Percentiles rank a stretch among this genome's conserved stretches.
Conservation (phyloP, 1,140 invertebrate genomes). For the Diachasma alloeum region DNA sequence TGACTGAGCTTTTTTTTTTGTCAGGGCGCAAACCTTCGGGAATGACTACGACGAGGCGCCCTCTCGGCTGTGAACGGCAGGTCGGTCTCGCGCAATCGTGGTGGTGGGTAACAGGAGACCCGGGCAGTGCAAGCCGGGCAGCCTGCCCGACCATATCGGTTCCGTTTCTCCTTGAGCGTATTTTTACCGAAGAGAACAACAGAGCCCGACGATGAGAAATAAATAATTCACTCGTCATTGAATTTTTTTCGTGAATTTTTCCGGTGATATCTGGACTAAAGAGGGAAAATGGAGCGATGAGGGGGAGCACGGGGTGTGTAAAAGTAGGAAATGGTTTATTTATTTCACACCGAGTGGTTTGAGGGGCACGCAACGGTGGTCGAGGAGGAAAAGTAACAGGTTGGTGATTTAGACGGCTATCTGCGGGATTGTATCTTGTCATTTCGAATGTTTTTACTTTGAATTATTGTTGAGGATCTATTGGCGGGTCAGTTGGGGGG, state of each 20-base stretch:
- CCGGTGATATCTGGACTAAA: neutral
- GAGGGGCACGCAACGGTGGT: constrained; percentile 8
- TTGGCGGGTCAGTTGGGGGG: neutral
- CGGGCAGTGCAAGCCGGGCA: constrained; percentile 65
- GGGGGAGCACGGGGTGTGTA: neutral
- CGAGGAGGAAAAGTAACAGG: constrained; percentile 58
- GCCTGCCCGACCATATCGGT: constrained; percentile 58
- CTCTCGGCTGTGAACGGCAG: neutral
- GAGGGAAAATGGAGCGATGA: neutral
- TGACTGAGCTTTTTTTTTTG: neutral
- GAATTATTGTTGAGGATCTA: neutral
- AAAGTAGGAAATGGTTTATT: neutral
- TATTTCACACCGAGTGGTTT: neutral
- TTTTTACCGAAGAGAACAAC: neutral
- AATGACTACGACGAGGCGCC: constrained; percentile 4
- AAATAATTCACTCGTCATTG: neutral
- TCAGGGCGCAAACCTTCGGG: constrained; percentile 5
- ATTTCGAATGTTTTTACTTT: neutral
- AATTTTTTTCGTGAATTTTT: neutral
- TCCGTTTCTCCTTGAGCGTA: constrained; percentile 29
- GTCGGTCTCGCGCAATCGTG: constrained; percentile 15
- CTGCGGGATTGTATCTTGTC: neutral
- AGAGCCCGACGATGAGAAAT: neutral
- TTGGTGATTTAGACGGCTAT: constrained; percentile 49
- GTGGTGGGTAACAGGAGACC: constrained; percentile 55